These are phyloP conservation scores for Dallia pectoralis DNA, from an alignment of 2,797 vertebrate genomes.

Conservation along the genomic window DNA sequence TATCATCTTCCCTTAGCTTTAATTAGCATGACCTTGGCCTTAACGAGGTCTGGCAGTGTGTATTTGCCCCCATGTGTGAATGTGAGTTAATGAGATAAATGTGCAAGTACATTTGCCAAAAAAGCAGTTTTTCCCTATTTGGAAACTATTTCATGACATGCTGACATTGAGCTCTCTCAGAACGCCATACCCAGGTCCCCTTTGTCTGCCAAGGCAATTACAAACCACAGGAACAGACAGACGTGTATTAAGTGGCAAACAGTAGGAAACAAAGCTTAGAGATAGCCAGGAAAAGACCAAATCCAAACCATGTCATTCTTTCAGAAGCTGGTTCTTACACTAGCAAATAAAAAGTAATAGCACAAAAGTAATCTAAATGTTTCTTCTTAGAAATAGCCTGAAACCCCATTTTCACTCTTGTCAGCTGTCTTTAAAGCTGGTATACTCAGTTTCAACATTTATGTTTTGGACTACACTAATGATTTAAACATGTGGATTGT, in stretches of 20 bases:
- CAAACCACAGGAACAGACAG: background rate
- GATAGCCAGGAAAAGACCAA: background rate
- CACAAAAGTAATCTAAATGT: background rate
- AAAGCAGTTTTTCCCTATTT: background rate
- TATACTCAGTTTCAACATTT: background rate
- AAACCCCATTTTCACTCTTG: background rate
- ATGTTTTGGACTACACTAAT: too few species aligned
- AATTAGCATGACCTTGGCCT: conserved; percentile 75
- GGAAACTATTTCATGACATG: background rate
- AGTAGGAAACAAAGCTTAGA: background rate
- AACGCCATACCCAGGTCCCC: background rate
- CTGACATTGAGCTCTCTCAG: background rate
- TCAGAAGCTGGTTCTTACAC: conserved; percentile 5
- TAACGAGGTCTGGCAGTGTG: conserved; percentile 55
- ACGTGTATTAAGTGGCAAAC: background rate
- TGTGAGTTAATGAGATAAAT: conserved; percentile 1
- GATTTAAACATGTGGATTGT: too few species aligned
- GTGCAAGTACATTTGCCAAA: background rate
- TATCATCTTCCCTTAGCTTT: conserved; percentile 72
- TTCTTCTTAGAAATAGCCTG: background rate
- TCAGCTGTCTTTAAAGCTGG: background rate
- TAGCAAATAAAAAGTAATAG: background rate
- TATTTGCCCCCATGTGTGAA: background rate
- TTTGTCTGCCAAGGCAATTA: background rate
- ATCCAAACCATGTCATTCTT: conserved; percentile 2